Conservation (phyloP, 2,888 invertebrate species). For the Eristalis arbustorum region DNA sequence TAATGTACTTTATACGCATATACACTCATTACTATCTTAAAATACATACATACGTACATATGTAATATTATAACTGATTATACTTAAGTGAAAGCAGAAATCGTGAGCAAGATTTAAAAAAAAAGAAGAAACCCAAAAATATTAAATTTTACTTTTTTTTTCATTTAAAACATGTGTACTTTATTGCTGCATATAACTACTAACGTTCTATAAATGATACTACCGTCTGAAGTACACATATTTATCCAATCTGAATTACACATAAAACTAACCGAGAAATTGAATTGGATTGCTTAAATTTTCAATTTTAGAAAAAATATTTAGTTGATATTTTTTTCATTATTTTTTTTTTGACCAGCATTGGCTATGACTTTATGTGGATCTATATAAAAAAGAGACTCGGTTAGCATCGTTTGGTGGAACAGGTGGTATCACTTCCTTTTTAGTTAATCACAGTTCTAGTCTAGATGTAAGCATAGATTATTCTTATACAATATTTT, state of each 20-base stretch:
- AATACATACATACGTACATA: not conserved
- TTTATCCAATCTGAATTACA: not conserved
- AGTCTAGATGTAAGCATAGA: not conserved
- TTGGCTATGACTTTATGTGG: not conserved
- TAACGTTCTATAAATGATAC: not conserved
- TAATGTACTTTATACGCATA: conserved; percentile 22
- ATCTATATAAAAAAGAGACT: not conserved
- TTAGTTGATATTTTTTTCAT: not conserved
- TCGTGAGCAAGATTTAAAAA: not conserved
- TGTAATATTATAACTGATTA: not conserved
- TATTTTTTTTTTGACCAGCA: not conserved
- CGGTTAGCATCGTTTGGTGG: too few species aligned
- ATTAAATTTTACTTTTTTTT: not conserved
- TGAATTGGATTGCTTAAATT: too few species aligned
- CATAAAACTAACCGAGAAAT: too few species aligned
- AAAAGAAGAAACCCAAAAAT: too few species aligned
- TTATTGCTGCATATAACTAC: too few species aligned
- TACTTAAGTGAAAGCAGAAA: not conserved
- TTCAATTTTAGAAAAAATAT: too few species aligned
- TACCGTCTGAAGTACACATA: not conserved
- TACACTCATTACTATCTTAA: conserved; percentile 35
- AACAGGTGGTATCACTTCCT: not conserved
- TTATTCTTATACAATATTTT: not conserved
- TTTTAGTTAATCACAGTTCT: not conserved
- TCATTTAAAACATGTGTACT: not conserved